Conservation (phyloP, 2,888 invertebrate genomes). For the Heteropelma amictum region DNA sequence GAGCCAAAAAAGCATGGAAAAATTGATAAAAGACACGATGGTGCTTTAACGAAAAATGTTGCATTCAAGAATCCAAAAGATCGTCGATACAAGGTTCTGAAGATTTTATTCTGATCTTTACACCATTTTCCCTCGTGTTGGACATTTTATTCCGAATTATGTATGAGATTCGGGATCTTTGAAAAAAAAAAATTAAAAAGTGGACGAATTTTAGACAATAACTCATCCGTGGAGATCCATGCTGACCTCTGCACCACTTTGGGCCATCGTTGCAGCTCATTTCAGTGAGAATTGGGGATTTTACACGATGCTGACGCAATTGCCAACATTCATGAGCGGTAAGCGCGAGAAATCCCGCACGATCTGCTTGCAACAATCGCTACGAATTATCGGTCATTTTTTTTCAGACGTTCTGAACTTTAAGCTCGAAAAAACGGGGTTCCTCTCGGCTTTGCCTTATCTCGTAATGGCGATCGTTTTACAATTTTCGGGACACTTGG, state of each 20-base stretch:
- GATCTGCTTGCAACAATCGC: too few species aligned
- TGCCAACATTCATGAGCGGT: constrained; percentile 92
- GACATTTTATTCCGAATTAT: too few species aligned
- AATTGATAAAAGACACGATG: too few species aligned
- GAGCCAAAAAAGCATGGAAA: too few species aligned
- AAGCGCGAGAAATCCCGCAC: too few species aligned
- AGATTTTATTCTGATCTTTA: too few species aligned
- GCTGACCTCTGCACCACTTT: constrained; percentile 87
- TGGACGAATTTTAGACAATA: constrained; percentile 69
- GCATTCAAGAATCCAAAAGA: too few species aligned
- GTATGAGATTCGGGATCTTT: not conserved
- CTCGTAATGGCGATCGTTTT: constrained; percentile 91
- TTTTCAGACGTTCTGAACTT: constrained; percentile 85
- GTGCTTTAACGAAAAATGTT: too few species aligned
- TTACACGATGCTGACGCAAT: constrained; percentile 89
- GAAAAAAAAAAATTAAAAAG: not conserved
- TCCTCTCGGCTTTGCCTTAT: constrained; percentile 92
- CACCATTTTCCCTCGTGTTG: too few species aligned
- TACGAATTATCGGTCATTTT: too few species aligned
- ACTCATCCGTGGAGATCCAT: constrained; percentile 89
- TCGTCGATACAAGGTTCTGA: constrained; percentile 52
- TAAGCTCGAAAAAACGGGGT: constrained; percentile 88
- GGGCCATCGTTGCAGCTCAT: constrained; percentile 90
- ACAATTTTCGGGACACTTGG: constrained; percentile 89
- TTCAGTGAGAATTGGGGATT: constrained; percentile 95